phyloP scores from a whole-genome alignment of 1,140 invertebrate genomes.

The Bursaphelenchus mucronatus region DNA sequence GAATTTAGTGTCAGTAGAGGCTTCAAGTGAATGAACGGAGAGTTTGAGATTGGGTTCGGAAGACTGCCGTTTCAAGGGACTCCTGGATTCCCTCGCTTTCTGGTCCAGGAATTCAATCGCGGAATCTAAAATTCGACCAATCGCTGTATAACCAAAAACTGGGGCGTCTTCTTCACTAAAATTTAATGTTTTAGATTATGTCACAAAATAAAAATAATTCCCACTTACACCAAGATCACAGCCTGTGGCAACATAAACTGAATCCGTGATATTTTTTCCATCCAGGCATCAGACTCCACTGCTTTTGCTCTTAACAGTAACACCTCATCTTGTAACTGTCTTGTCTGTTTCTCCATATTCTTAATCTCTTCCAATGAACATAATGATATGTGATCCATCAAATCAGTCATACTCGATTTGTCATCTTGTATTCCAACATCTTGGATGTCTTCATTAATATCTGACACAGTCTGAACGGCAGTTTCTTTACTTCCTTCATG shows the following conservation, averaged over 20 bases:
- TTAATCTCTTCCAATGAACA: neutral
- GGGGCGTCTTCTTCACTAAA: no score
- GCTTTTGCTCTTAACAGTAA: neutral
- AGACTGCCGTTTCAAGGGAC: no score
- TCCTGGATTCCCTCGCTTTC: no score
- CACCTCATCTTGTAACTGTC: conserved; percentile 2
- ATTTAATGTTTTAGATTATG: no score
- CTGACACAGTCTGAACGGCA: no score
- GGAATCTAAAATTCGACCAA: neutral
- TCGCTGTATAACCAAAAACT: conserved; percentile 3
- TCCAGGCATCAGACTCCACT: neutral
- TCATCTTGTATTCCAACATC: no score
- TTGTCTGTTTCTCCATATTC: conserved; percentile 16
- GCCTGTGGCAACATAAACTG: neutral
- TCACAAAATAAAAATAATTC: no score
- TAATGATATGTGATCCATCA: no score
- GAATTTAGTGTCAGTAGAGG: conserved; percentile 19
- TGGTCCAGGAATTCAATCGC: neutral
- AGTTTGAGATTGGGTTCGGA: no score
- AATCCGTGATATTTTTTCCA: neutral
- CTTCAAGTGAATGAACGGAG: conserved; percentile 17
- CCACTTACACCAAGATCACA: neutral
- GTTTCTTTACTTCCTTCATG: no score
- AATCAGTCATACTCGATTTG: no score
- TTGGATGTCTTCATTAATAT: no score